A percentile compares a stretch with the other conserved stretches of the same genome.
Conservation (phyloP, 2,113 vertebrate species). For the Spea multiplicata region DNA sequence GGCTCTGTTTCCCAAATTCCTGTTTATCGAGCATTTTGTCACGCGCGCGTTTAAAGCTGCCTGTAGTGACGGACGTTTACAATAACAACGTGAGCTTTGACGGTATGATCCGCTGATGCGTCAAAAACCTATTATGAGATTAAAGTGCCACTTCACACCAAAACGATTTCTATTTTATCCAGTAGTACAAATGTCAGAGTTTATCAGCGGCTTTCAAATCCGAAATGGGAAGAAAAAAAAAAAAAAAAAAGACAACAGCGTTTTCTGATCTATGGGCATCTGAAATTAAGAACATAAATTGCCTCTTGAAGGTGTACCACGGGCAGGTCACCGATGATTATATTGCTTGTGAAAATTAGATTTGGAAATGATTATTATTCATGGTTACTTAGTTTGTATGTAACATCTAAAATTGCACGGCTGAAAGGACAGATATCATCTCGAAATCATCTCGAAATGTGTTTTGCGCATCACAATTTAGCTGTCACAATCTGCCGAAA, state of each 20-base stretch:
- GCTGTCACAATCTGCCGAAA: no score
- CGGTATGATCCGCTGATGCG: conserved; percentile 1
- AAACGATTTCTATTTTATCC: conserved; percentile 1
- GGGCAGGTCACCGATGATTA: no score
- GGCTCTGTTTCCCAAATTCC: background rate
- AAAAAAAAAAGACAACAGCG: background rate
- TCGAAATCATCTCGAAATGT: no score
- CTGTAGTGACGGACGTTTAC: background rate
- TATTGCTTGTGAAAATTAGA: no score
- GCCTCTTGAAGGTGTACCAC: background rate
- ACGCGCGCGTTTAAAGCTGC: background rate
- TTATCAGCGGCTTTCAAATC: background rate
- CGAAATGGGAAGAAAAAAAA: background rate
- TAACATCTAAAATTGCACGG: no score
- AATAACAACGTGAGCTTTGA: conserved; percentile 4
- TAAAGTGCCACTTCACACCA: conserved; percentile 5
- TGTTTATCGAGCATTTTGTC: background rate
- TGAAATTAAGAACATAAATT: background rate
- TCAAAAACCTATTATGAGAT: conserved; percentile 1
- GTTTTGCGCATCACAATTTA: no score
- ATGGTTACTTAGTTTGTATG: no score
- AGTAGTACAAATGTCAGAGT: conserved; percentile 14
- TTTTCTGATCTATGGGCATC: background rate
- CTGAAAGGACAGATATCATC: no score
- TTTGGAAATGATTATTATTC: no score